Conservation (phyloP, 2,113 vertebrate species). For the Sebastes schlegelii region DNA sequence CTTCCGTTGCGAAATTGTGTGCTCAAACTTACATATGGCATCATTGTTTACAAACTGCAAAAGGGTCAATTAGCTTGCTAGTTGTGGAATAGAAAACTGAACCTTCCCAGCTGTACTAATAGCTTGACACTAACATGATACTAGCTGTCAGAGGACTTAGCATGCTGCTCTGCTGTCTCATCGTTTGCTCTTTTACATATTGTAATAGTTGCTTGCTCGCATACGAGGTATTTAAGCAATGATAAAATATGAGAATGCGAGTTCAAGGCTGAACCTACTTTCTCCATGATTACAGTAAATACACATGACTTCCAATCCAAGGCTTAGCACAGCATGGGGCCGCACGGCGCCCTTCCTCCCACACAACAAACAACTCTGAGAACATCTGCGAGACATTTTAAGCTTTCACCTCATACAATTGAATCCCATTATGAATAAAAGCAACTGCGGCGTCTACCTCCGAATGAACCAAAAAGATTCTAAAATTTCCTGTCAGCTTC, state of each 20-base stretch:
- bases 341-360: neutral
- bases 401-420: constrained; percentile 7
- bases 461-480: constrained; percentile 9
- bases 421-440: constrained; percentile 26
- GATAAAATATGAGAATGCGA: neutral
- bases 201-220: neutral
- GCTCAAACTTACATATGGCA: too few relatives aligned
- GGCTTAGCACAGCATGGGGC: constrained; percentile 10
- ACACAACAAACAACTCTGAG: neutral
- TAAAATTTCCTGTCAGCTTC: constrained; percentile 29
- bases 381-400: constrained; percentile 5
- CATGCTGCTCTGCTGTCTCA: neutral
- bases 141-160: neutral
- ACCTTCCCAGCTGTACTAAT: neutral
- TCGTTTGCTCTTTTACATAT: neutral
- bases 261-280: neutral
- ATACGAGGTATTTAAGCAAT: neutral
- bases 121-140: neutral
- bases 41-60: too few relatives aligned
- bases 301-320: neutral
- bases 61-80: neutral
- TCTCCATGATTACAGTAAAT: constrained; percentile 5
- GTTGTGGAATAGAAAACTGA: neutral
- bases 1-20: too few relatives aligned
- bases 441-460: neutral